Evolutionary conservation across 2,113 vertebrate genomes (phyloP).

Genomic region (Pelecanoides urinatrix): DNA sequence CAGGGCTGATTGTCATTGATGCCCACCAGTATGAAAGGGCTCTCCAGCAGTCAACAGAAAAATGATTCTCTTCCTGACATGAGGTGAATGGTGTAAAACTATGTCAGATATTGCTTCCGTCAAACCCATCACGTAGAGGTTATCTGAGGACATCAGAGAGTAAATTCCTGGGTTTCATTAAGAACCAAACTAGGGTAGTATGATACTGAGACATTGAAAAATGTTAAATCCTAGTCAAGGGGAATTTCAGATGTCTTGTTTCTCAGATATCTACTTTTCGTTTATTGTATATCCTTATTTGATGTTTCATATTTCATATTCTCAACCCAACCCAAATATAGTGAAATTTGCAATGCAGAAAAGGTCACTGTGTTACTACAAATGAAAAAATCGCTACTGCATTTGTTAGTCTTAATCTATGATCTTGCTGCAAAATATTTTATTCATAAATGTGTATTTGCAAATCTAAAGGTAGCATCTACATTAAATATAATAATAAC

Average conservation of each 20-base stretch:
- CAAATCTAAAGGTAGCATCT: conserved; percentile 36
- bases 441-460: conserved; percentile 40
- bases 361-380: conserved; percentile 41
- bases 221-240: background rate
- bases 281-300: conserved; percentile 26
- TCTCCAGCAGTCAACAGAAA: background rate
- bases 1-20: background rate
- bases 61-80: background rate
- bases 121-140: background rate
- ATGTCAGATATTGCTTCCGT: background rate
- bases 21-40: background rate
- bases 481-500: conserved; percentile 17
- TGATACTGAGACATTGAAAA: background rate
- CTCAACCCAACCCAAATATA: conserved; percentile 1
- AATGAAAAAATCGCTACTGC: conserved; percentile 31
- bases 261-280: background rate
- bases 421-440: conserved; percentile 37
- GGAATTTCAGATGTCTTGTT: background rate
- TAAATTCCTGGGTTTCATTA: background rate
- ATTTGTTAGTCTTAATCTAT: conserved; percentile 42
- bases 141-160: background rate
- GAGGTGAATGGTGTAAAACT: background rate
- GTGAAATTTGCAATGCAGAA: conserved; percentile 51
- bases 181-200: background rate
- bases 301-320: conserved; percentile 44